Percentiles rank a stretch among this genome's conserved stretches.
These are phyloP conservation scores for Myrmecophaga tridactyla DNA, from an alignment of 2,113 vertebrate species.

Conservation along the genomic window DNA sequence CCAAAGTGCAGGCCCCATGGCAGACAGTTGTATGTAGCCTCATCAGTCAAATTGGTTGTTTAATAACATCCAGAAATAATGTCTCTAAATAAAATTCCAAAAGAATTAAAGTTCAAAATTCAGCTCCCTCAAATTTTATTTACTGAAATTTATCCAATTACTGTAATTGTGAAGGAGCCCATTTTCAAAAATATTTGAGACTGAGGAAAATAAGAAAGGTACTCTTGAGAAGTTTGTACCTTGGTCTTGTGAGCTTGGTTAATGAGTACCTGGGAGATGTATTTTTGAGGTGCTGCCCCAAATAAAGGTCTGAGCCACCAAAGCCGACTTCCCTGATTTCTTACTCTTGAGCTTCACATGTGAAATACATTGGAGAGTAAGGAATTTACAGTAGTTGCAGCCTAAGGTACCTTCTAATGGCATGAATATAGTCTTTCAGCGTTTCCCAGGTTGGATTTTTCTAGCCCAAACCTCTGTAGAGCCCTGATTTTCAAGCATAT, in stretches of 20 bases:
- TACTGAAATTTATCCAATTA: background rate
- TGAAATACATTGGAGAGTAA: background rate
- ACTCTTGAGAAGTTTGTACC: too few relatives aligned
- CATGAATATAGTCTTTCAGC: background rate
- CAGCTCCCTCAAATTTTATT: background rate
- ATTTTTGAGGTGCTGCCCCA: background rate
- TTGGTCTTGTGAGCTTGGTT: background rate
- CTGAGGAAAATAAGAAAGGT: too few relatives aligned
- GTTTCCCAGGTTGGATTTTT: background rate
- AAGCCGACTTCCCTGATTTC: background rate
- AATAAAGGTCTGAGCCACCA: background rate
- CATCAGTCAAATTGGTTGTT: background rate
- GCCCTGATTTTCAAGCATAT: background rate
- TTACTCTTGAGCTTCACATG: background rate
- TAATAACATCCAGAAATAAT: background rate
- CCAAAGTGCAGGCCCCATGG: background rate
- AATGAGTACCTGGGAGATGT: background rate
- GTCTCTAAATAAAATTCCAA: background rate
- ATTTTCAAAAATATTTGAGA: background rate
- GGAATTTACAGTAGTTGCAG: too few relatives aligned
- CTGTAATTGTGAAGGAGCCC: background rate
- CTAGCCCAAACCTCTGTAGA: background rate
- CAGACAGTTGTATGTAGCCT: background rate
- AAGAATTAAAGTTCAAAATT: background rate
- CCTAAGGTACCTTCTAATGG: background rate